Evolutionary conservation across 2,797 vertebrate genomes (phyloP).

Genomic region (Gymnoscopelus microlampas): DNA sequence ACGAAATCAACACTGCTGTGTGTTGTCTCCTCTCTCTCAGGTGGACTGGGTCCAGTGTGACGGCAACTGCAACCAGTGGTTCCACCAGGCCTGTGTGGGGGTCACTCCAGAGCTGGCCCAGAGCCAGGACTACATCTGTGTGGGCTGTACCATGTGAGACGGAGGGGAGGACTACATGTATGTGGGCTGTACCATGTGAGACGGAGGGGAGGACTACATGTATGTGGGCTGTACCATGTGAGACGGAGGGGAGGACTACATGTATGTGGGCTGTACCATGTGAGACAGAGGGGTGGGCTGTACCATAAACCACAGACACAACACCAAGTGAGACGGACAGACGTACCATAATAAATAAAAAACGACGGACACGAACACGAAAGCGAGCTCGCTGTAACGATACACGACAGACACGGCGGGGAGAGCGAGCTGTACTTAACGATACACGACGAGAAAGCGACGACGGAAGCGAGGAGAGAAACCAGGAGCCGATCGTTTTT

Average conservation of each 20-base stretch:
- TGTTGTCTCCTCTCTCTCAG: constrained; percentile 61
- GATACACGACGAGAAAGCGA: too few relatives aligned
- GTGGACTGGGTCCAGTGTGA: constrained; percentile 99
- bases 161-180: constrained; percentile 92
- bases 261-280: constrained; percentile 74
- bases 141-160: constrained; percentile 4
- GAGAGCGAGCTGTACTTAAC: too few relatives aligned
- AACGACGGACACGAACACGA: too few relatives aligned
- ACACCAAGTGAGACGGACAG: background rate
- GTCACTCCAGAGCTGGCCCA: constrained; percentile 94
- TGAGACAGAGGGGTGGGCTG: constrained; percentile 62
- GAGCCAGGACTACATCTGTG: constrained; percentile 89
- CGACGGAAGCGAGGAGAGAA: too few relatives aligned
- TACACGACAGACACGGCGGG: too few relatives aligned
- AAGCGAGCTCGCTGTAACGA: too few relatives aligned
- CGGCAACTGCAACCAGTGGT: constrained; percentile 99
- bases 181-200: constrained; percentile 78
- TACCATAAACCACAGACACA: constrained; percentile 78
- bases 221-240: constrained; percentile 53
- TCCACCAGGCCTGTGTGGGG: constrained; percentile 97
- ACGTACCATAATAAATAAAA: too few relatives aligned
- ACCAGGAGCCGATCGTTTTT: too few relatives aligned
- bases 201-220: too few relatives aligned
- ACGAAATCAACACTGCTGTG: too few relatives aligned
- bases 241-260: too few relatives aligned